A percentile compares a stretch with the other conserved stretches of the same genome.
Conservation (phyloP, 53 echinoderm and acorn worm genomes). For the Glandiceps talaboti region DNA sequence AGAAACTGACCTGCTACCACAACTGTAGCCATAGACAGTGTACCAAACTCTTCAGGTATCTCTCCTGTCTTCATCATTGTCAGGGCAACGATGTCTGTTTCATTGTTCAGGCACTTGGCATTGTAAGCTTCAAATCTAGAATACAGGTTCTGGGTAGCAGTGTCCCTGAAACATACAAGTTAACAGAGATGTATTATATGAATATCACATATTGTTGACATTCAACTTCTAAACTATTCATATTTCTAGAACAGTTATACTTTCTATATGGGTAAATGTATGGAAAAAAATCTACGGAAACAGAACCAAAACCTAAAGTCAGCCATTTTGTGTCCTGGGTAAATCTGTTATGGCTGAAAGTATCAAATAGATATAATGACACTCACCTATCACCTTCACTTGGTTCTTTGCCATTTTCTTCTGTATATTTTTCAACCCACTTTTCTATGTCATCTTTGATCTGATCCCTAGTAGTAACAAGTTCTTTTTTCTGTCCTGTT, state of each 20-base stretch:
- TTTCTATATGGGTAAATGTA: too few species aligned
- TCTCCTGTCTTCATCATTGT: constrained; percentile 65
- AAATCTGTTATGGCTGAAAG: too few species aligned
- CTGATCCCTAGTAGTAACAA: constrained; percentile 22
- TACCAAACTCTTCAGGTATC: constrained; percentile 55
- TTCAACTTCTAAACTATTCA: too few species aligned
- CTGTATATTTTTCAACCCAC: constrained; percentile 44
- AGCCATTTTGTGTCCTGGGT: too few species aligned
- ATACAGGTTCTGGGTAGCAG: constrained; percentile 30
- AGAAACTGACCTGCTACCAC: constrained; percentile 30
- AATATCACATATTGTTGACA: too few species aligned
- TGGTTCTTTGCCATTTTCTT: constrained; percentile 42
- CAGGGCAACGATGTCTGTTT: constrained; percentile 58
- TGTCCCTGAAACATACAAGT: too few species aligned
- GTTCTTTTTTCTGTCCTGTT: constrained; percentile 27
- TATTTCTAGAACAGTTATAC: too few species aligned
- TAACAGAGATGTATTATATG: too few species aligned
- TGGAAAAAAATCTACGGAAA: too few species aligned
- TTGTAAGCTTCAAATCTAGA: constrained; percentile 36
- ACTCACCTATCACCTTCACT: constrained; percentile 40
- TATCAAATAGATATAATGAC: too few species aligned
- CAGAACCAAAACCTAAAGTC: too few species aligned
- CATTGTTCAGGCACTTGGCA: constrained; percentile 32
- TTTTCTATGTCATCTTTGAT: constrained; percentile 42
- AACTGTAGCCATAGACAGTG: constrained; percentile 24